Percentiles rank a stretch among this genome's conserved stretches.
phyloP scores from a whole-genome alignment of 1,140 invertebrate genomes.

The Phymastichus coffea region DNA sequence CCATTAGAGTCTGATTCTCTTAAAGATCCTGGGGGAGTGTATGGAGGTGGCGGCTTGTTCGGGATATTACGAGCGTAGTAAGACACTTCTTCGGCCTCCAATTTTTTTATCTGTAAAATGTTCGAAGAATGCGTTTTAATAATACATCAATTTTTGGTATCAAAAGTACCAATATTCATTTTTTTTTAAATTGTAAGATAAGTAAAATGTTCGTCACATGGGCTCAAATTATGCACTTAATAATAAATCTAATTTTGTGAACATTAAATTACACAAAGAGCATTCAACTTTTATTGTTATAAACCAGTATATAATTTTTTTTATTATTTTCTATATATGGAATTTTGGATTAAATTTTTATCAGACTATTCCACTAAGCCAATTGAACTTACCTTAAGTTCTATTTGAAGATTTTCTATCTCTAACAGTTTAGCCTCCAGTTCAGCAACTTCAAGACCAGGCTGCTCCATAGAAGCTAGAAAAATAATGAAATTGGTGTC shows the following conservation, averaged over 20 bases:
- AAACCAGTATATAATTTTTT: too few relatives aligned
- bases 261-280: too few relatives aligned
- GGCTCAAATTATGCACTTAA: too few relatives aligned
- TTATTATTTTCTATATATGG: neutral
- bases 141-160: too few relatives aligned
- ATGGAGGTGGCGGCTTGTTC: slow-evolving; percentile 73
- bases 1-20: slow-evolving; percentile 38
- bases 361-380: slow-evolving; percentile 9
- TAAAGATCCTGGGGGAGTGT: slow-evolving; percentile 60
- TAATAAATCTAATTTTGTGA: too few relatives aligned
- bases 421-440: slow-evolving; percentile 56
- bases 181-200: too few relatives aligned
- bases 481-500: neutral
- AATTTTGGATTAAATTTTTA: neutral
- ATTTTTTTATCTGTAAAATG: slow-evolving; percentile 58
- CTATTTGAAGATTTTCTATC: slow-evolving; percentile 62
- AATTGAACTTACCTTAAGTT: slow-evolving; percentile 58
- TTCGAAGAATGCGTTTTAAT: slow-evolving; percentile 15
- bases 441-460: slow-evolving; percentile 49
- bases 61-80: slow-evolving; percentile 67
- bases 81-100: slow-evolving; percentile 61
- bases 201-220: too few relatives aligned
- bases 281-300: too few relatives aligned
- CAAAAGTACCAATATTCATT: too few relatives aligned
- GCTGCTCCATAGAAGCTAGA: slow-evolving; percentile 49